Percentiles rank a stretch among this genome's conserved stretches.
These are phyloP conservation scores for Ips nitidus DNA, from an alignment of 1,140 invertebrate genomes.

Conservation along the genomic window DNA sequence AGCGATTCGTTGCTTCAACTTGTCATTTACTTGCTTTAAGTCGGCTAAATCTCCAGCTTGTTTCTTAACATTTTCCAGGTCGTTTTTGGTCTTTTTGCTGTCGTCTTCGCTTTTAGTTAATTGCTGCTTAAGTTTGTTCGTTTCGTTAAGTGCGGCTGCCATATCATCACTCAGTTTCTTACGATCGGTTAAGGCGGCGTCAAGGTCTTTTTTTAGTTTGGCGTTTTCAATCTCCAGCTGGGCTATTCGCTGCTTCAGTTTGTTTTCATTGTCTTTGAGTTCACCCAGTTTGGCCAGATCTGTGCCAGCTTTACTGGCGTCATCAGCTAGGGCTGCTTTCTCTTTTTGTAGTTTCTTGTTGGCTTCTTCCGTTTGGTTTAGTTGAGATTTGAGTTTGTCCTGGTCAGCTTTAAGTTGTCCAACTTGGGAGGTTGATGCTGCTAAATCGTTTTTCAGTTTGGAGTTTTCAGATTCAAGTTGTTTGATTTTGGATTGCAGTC, in stretches of 20 bases:
- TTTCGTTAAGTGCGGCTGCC: constrained; percentile 24
- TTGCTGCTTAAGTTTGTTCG: constrained; percentile 32
- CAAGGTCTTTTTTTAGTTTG: constrained; percentile 32
- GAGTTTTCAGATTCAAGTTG: constrained; percentile 27
- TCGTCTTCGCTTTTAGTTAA: constrained; percentile 27
- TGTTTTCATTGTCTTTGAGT: constrained; percentile 33
- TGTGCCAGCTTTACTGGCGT: constrained; percentile 20
- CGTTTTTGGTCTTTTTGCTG: constrained; percentile 30
- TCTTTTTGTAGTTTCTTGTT: constrained; percentile 31
- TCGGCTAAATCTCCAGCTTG: neutral
- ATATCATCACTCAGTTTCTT: constrained; percentile 20
- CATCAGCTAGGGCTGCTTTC: constrained; percentile 18
- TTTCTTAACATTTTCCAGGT: constrained; percentile 29
- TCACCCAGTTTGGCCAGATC: constrained; percentile 23
- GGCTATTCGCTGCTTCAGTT: constrained; percentile 27
- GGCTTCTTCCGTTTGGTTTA: constrained; percentile 24
- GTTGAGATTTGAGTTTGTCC: constrained; percentile 15
- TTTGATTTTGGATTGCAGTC: constrained; percentile 22
- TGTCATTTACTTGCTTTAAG: constrained; percentile 27
- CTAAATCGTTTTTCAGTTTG: constrained; percentile 29
- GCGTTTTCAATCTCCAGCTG: constrained; percentile 26
- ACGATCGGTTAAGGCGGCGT: constrained; percentile 16
- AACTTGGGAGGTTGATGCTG: constrained; percentile 17
- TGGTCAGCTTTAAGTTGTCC: neutral
- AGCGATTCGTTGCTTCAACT: constrained; percentile 27